These are phyloP conservation scores for Alligator mississippiensis DNA, from an alignment of 2,113 vertebrate species.

Conservation along the genomic window DNA sequence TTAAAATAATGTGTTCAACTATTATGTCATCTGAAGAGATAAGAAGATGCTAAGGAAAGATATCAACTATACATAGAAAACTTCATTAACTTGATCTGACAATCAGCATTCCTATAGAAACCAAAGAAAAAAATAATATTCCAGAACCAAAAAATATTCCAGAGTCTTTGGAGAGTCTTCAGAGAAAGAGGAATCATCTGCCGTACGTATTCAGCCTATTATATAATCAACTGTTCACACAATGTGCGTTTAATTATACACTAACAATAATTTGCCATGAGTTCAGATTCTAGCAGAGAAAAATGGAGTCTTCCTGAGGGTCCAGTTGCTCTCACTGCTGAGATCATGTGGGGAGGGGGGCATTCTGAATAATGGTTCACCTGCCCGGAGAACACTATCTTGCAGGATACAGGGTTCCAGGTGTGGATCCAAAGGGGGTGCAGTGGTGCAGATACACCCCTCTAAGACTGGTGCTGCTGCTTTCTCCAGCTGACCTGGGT, in stretches of 20 bases:
- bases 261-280: not conserved
- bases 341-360: not conserved
- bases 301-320: not conserved
- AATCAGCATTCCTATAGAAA: not conserved
- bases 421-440: no score
- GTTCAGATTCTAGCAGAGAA: not conserved
- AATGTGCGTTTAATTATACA: not conserved
- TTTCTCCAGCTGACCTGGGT: no score
- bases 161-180: not conserved
- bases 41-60: not conserved
- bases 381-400: not conserved
- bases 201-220: not conserved
- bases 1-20: not conserved
- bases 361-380: not conserved
- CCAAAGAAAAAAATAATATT: not conserved
- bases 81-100: fast-evolving
- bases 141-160: not conserved
- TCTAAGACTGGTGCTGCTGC: no score
- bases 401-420: not conserved
- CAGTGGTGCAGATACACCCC: no score
- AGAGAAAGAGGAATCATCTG: not conserved
- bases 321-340: not conserved
- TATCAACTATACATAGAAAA: not conserved
- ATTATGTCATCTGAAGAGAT: not conserved
- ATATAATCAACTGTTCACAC: not conserved